Percentiles rank a stretch among this genome's conserved stretches.
Evolutionary conservation across 2,113 vertebrate genomes (phyloP).

Genomic region (Cyphomyrus plagiostoma): DNA sequence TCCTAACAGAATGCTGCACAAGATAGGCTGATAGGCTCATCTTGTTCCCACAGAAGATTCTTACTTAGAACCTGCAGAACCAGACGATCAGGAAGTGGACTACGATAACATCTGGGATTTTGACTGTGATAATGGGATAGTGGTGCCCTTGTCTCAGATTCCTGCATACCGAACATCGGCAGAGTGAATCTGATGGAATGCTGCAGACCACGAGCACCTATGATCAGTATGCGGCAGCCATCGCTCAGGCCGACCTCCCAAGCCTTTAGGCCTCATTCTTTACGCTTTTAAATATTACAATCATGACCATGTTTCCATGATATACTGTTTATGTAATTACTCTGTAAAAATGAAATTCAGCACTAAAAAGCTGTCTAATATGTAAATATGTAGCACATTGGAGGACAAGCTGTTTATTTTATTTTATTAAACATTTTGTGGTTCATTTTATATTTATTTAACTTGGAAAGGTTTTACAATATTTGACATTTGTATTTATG

Average conservation of each 20-base stretch:
- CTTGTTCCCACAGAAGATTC: slow-evolving; percentile 49
- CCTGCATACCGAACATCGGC: slow-evolving; percentile 59
- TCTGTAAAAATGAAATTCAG: not conserved
- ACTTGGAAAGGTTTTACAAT: not conserved
- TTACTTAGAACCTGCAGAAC: slow-evolving; percentile 59
- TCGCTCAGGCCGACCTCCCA: not conserved
- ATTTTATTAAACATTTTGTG: not conserved
- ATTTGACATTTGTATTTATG: not conserved
- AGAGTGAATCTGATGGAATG: slow-evolving; percentile 38
- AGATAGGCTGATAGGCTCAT: slow-evolving; percentile 2
- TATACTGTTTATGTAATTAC: not conserved
- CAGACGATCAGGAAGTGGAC: slow-evolving; percentile 69
- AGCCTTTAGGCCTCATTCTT: not conserved
- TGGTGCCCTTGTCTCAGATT: slow-evolving; percentile 58
- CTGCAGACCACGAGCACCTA: slow-evolving; percentile 46
- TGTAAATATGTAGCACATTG: not conserved
- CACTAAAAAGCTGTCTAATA: not conserved
- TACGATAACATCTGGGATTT: slow-evolving; percentile 74
- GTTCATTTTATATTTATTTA: slow-evolving; percentile 4
- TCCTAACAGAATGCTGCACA: not conserved
- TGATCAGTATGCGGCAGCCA: slow-evolving; percentile 9
- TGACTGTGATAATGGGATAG: slow-evolving; percentile 54
- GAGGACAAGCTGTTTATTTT: not conserved
- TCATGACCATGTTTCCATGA: not conserved
- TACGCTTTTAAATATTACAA: not conserved